Evolutionary conservation across 2,113 vertebrate genomes (phyloP).

Genomic region (Crotalus tigris): DNA sequence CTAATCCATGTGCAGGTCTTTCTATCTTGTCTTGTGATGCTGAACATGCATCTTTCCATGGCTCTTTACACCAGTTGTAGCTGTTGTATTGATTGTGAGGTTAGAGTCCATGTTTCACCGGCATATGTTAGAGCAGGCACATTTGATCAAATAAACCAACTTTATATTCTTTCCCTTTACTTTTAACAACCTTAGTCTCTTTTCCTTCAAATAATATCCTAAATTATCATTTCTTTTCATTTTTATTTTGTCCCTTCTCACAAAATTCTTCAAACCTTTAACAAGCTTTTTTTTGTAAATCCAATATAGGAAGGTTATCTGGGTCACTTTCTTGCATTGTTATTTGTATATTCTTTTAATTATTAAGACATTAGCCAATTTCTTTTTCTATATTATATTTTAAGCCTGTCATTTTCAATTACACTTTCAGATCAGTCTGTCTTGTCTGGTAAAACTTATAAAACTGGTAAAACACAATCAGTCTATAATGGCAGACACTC

Average conservation of each 20-base stretch:
- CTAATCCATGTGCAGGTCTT: background rate
- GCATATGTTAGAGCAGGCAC: background rate
- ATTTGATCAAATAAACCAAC: background rate
- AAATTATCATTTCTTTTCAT: background rate
- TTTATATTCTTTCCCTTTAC: background rate
- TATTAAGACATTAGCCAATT: background rate
- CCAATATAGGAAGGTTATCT: background rate
- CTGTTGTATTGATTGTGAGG: background rate
- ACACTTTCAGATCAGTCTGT: background rate
- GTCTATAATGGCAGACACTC: background rate
- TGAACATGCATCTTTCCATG: background rate
- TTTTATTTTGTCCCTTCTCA: background rate
- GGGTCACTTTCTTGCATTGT: background rate
- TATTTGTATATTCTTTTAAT: background rate
- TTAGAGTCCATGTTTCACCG: background rate
- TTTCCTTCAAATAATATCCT: background rate
- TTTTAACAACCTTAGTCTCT: background rate
- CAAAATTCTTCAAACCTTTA: background rate
- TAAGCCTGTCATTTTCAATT: background rate
- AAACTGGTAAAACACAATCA: background rate
- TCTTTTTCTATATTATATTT: background rate
- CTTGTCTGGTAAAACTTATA: background rate
- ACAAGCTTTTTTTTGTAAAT: background rate
- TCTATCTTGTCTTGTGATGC: background rate
- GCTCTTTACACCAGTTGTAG: background rate